Base-by-base conservation (phyloP, 2,888 invertebrate genomes). In the Aleiodes alternator region DNA sequence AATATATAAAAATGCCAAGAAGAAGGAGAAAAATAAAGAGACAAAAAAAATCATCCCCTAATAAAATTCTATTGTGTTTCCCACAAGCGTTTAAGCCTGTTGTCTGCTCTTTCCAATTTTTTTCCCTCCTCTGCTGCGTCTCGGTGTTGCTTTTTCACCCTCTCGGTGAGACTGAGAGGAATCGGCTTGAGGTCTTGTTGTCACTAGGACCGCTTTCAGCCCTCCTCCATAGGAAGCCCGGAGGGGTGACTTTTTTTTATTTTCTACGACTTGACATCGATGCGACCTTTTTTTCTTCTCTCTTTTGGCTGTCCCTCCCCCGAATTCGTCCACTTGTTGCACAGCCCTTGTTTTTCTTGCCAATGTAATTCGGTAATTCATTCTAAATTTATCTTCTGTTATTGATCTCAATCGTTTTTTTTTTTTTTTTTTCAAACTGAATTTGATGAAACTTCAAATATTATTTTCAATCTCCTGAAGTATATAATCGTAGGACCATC, bases 181-280 rank as follows among this genome's bases (percentile, higher is more conserved):
- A 75, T 11, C 64, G 83, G 79, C 80, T 78, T 81, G 71, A 77
- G 77, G 82, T 80, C 82, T 83, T 79, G 85, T 83, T 84, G 86
- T 86, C 80, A 76, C 86, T 80, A 83, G 82, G 76, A 82, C 82
- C 82, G 84, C 85, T 86, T 86, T 86, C 86, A 86, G 83, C 81
- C 82, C 11, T 77, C 72, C 68, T 73, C 76, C 79, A 75, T 77
- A 61, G 38, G 14, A 5, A 50, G 57, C 69, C 69, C 31, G 76
- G 78, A 48, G 66, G 69, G 88, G 85, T 86, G 87, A 85, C 86
- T 88, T 89, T 89, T 89, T 89, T 89, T 87, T 88, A 87, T 88
- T 88, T 88, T 87, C 85, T 85, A 81, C 86, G 84, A 84, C 87
- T 89, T 88, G 81, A 78, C 80, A 81, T 81, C 79, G 57, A 68